Evolutionary conservation across 2,113 vertebrate species (phyloP).

Genomic region (Rhodinocichla rosea): DNA sequence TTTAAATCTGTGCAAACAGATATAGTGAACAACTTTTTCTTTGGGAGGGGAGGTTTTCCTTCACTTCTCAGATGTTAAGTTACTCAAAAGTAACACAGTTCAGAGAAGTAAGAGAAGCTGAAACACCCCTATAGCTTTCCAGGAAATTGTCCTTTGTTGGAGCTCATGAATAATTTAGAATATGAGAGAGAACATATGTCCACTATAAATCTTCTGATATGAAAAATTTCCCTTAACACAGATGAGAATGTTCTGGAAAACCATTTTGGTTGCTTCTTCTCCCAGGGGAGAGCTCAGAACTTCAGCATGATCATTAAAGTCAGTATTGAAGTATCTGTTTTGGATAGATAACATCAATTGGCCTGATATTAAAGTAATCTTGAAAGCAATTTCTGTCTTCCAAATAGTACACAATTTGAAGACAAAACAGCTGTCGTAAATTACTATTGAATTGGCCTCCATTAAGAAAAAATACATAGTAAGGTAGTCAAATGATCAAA

Average conservation of each 20-base stretch:
- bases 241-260: background rate
- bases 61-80: background rate
- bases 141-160: background rate
- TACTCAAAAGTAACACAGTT: background rate
- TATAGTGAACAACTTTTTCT: background rate
- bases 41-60: background rate
- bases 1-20: background rate
- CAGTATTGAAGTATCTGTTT: constrained; percentile 6
- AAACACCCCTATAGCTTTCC: background rate
- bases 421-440: constrained; percentile 3
- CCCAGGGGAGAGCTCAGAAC: background rate
- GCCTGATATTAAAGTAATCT: background rate
- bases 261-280: background rate
- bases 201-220: background rate
- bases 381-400: background rate
- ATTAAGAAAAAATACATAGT: background rate
- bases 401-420: background rate
- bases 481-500: background rate
- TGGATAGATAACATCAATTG: background rate
- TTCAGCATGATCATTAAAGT: background rate
- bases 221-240: background rate
- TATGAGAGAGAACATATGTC: background rate
- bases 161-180: background rate
- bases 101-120: background rate
- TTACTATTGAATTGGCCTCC: background rate